Evolutionary conservation across 2,113 vertebrate genomes (phyloP).

Genomic region (Zapornia atra): DNA sequence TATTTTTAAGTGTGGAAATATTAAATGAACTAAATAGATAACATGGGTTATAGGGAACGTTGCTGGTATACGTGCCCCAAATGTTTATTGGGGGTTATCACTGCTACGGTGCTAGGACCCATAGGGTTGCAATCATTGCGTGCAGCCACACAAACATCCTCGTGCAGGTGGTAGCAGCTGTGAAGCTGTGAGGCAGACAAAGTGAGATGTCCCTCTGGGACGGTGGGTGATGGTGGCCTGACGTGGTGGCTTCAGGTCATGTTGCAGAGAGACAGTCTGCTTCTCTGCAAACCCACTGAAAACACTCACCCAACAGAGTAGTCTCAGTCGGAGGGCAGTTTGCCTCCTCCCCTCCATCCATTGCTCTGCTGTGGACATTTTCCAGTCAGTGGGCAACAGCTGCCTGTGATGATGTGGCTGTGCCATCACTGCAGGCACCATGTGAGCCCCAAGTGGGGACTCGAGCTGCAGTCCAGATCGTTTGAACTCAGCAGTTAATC

Average conservation of each 20-base stretch:
- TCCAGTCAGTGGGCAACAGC: background rate
- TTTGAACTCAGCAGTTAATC: constrained; percentile 13
- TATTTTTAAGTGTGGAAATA: background rate
- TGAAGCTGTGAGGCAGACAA: background rate
- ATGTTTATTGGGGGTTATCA: background rate
- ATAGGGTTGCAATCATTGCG: background rate
- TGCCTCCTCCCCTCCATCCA: background rate
- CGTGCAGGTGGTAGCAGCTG: background rate
- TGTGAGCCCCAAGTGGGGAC: background rate
- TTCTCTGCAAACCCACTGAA: background rate
- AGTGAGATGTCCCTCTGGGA: background rate
- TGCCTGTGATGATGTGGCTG: background rate
- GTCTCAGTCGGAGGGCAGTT: background rate
- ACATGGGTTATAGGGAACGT: background rate
- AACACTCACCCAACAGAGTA: background rate
- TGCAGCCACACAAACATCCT: background rate
- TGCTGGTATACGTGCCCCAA: background rate
- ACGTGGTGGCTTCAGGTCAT: background rate
- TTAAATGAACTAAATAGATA: background rate
- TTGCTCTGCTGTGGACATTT: background rate
- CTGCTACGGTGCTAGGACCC: background rate
- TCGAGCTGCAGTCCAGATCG: background rate
- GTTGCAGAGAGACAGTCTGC: background rate
- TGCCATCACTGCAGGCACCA: background rate
- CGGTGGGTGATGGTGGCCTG: background rate